These are phyloP conservation scores for Cephus cinctus DNA, from an alignment of 1,140 invertebrate genomes.

Conservation along the genomic window DNA sequence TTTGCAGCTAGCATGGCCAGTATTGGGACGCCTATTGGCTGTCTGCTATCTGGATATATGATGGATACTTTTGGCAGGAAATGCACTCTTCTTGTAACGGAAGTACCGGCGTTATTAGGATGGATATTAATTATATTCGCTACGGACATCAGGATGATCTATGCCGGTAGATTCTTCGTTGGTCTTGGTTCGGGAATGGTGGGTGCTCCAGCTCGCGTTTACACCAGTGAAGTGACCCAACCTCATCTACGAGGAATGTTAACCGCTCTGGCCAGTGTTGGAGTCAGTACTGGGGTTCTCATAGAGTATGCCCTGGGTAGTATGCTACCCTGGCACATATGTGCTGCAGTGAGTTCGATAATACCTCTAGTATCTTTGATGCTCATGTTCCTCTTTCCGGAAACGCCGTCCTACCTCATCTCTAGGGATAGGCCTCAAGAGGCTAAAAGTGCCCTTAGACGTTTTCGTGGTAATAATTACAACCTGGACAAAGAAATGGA, in stretches of 20 bases:
- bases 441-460: constrained; percentile 60
- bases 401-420: constrained; percentile 71
- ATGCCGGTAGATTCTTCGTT: constrained; percentile 62
- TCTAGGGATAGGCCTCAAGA: constrained; percentile 63
- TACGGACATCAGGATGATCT: constrained; percentile 62
- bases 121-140: constrained; percentile 67
- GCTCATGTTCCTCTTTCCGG: constrained; percentile 65
- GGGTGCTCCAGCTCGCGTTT: constrained; percentile 67
- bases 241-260: constrained; percentile 69
- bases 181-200: constrained; percentile 71
- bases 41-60: constrained; percentile 68
- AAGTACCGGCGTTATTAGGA: constrained; percentile 68
- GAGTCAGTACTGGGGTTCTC: constrained; percentile 63
- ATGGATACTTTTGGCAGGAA: constrained; percentile 70
- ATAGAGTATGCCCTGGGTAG: constrained; percentile 66
- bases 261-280: constrained; percentile 64
- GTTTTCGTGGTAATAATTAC: constrained; percentile 64
- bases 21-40: constrained; percentile 70
- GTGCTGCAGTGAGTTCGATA: constrained; percentile 61
- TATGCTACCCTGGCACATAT: constrained; percentile 59
- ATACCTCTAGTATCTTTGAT: constrained; percentile 61
- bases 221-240: constrained; percentile 69
- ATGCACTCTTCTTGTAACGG: constrained; percentile 65
- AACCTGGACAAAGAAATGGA: constrained; percentile 65
- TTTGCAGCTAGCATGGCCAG: constrained; percentile 70